phyloP scores from a whole-genome alignment of 1,140 invertebrate species.

The Maconellicoccus hirsutus region DNA sequence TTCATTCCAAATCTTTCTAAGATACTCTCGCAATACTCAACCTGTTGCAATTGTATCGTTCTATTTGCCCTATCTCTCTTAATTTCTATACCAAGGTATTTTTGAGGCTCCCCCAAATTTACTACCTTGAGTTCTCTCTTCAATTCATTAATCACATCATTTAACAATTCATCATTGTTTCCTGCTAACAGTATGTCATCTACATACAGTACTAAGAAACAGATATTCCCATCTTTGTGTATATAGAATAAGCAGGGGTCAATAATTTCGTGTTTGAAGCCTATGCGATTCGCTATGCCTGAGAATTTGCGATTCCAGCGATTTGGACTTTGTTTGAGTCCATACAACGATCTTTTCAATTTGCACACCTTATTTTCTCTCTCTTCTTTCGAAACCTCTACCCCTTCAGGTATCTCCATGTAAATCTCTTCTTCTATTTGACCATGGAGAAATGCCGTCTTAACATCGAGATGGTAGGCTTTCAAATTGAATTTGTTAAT shows the following conservation, averaged over 20 bases:
- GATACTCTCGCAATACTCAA: slow-evolving; percentile 36
- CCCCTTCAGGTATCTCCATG: slow-evolving; percentile 34
- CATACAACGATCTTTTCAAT: slow-evolving; percentile 32
- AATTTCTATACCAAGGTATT: slow-evolving; percentile 24
- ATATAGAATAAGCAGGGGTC: not conserved
- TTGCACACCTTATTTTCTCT: slow-evolving; percentile 31
- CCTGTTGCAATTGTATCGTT: slow-evolving; percentile 32
- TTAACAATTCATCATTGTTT: slow-evolving; percentile 29
- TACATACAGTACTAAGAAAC: slow-evolving; percentile 31
- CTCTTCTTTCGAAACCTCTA: slow-evolving; percentile 25
- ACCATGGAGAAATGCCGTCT: slow-evolving; percentile 36
- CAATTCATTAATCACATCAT: slow-evolving; percentile 27
- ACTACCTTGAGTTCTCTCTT: slow-evolving; percentile 33
- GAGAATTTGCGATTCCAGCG: slow-evolving; percentile 33
- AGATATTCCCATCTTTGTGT: slow-evolving; percentile 23
- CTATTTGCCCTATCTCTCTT: not conserved
- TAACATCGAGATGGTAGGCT: slow-evolving; percentile 33
- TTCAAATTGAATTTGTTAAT: slow-evolving; percentile 32
- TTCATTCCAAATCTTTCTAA: slow-evolving; percentile 34
- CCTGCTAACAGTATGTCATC: slow-evolving; percentile 29
- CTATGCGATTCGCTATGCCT: not conserved
- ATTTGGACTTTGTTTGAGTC: slow-evolving; percentile 31
- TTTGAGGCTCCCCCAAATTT: slow-evolving; percentile 33
- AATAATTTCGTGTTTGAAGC: not conserved
- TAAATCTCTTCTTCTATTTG: slow-evolving; percentile 33